Evolutionary conservation across 2,797 vertebrate genomes (phyloP).

Genomic region (Meda fulgida): DNA sequence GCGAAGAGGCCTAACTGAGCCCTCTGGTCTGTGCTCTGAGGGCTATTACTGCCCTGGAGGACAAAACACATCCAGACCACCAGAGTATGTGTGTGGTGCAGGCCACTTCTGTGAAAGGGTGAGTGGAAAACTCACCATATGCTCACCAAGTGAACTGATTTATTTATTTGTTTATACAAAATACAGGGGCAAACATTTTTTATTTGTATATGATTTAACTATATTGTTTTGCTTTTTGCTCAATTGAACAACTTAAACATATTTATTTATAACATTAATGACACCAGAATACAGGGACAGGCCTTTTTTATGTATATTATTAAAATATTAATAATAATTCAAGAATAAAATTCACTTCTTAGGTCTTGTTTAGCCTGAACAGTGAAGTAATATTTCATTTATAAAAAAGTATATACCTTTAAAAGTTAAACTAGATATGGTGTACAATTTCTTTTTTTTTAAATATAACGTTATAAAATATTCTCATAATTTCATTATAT

Average conservation of each 20-base stretch:
- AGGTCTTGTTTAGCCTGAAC: background rate
- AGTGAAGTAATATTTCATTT: background rate
- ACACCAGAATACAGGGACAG: background rate
- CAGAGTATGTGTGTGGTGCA: slow-evolving; percentile 71
- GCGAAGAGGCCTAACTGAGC: slow-evolving; percentile 69
- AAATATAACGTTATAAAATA: background rate
- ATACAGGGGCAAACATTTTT: background rate
- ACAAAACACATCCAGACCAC: slow-evolving; percentile 72
- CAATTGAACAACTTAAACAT: too few relatives aligned
- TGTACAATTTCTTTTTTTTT: background rate
- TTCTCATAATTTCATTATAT: background rate
- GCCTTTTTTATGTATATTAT: background rate
- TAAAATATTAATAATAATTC: background rate
- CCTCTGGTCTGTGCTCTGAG: slow-evolving; percentile 79
- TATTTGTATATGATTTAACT: background rate
- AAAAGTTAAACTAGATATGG: background rate
- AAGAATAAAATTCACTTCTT: too few relatives aligned
- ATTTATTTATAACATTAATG: background rate
- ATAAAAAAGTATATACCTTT: too few relatives aligned
- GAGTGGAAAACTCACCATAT: background rate
- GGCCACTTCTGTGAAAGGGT: slow-evolving; percentile 81
- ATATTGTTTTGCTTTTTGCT: background rate
- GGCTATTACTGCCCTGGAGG: slow-evolving; percentile 87
- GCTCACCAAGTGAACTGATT: background rate
- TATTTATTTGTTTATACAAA: background rate